phyloP scores from a whole-genome alignment of 2,113 vertebrate genomes.

The pig (Sus scrofa) region DNA sequence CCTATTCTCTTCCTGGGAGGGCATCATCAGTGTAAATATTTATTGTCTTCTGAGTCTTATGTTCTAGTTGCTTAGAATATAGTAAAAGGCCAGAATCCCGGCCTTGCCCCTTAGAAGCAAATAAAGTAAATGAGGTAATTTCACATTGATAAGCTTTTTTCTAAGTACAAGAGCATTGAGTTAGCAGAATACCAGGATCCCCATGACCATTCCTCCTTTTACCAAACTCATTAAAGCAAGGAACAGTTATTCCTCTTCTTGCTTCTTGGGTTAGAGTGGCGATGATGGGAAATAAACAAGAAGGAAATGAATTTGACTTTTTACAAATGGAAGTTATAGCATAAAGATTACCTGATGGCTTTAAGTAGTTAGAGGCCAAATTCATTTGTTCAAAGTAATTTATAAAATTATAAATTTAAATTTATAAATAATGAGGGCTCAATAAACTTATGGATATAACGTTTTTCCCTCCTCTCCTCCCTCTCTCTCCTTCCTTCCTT shows the following conservation, averaged over 20 bases:
- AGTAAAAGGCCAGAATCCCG: constrained; percentile 8
- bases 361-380: constrained; percentile 19
- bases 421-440: constrained; percentile 30
- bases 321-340: background rate
- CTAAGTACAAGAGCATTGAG: background rate
- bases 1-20: background rate
- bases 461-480: background rate
- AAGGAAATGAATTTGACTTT: constrained; percentile 33
- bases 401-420: constrained; percentile 1
- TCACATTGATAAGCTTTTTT: constrained; percentile 41
- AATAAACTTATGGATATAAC: background rate
- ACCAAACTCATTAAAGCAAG: background rate
- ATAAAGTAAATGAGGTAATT: constrained; percentile 43
- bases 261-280: background rate
- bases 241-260: background rate
- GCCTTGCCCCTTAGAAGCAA: constrained; percentile 20
- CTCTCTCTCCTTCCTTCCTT: background rate
- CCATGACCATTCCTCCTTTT: background rate
- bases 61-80: background rate
- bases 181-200: background rate
- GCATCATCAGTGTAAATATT: background rate
- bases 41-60: constrained; percentile 23
- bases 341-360: constrained; percentile 43
- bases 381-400: constrained; percentile 55
- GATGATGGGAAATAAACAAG: background rate